Evolutionary conservation across 2,113 vertebrate genomes (phyloP), one percentile per base, ranked within the genome.

Genomic region (Sebastes schlegelii): DNA sequence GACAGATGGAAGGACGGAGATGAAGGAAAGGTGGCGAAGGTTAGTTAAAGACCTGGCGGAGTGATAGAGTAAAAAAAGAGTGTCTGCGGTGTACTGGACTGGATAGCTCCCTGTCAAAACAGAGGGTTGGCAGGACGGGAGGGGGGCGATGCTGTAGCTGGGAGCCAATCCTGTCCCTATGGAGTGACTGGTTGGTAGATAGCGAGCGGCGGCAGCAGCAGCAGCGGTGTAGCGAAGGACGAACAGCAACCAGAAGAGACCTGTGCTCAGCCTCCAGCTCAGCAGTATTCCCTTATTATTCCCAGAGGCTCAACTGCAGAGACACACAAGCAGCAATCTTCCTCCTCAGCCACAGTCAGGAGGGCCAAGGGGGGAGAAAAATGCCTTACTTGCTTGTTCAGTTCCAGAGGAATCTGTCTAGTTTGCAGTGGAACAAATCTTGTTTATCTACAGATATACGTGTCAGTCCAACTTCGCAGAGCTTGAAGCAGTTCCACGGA

Each of bases 281-380:
- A 94, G 93, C 94, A 93, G 82, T 91, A 93, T 93, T 92, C 80
- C 81, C 66, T 80, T 79, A 85, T 90, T 87, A 91, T 77, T 92
- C 91, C 89, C 91, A 87, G 76, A 90, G 92, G 92, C 75, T 86
- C 78, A 68, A 60, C 84, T 89, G 91, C 89, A 89, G 84, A 91
- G 71, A 91, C 83, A 88, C 66, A 79, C 70, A 81, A 89, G 86
- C 88, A 87, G 85, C 81, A 85, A 79, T 86, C 85, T 84, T 92
- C 84, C 78, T 90, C 74, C 86, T 87, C 84, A 74, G 83, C 82
- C 79, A 85, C 77, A 84, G 78, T 78, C 75, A 6, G 51, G 21
- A 68, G 40, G 13, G 64, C 23, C 19, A 43, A 72, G 17, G 34
- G 6, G 34, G 26, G 34, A 3, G 34, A 85, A 72, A 84, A 70